Conservation (phyloP, 2,888 invertebrate species). For the Idaea dimidiata region DNA sequence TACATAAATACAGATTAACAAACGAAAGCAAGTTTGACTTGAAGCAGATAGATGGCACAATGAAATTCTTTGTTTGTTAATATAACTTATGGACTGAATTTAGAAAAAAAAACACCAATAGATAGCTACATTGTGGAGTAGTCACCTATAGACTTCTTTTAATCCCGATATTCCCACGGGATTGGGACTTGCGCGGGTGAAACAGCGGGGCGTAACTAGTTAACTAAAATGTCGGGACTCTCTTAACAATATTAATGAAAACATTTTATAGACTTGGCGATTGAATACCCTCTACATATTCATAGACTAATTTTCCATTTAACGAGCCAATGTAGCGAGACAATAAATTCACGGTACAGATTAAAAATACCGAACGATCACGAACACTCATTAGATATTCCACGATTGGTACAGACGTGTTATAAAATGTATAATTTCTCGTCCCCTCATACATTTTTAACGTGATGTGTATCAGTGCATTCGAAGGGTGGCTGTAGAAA, state of each 20-base stretch:
- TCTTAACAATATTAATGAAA: not conserved
- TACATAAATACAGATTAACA: too few relatives aligned
- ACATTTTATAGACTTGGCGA: not conserved
- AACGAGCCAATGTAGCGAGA: slow-evolving; percentile 3
- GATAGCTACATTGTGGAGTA: too few relatives aligned
- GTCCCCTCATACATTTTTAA: not conserved
- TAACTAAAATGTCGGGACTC: too few relatives aligned
- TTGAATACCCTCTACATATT: slow-evolving; percentile 5
- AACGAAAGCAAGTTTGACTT: too few relatives aligned
- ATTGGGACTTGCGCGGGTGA: too few relatives aligned
- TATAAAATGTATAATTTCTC: slow-evolving; percentile 1
- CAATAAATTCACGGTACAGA: not conserved
- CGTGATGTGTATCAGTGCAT: not conserved
- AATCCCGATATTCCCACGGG: too few relatives aligned
- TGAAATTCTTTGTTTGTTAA: too few relatives aligned
- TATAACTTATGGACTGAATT: too few relatives aligned
- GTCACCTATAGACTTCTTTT: too few relatives aligned
- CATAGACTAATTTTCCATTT: slow-evolving; percentile 7
- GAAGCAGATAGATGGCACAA: too few relatives aligned
- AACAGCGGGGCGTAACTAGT: too few relatives aligned
- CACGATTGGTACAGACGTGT: not conserved
- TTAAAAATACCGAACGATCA: not conserved
- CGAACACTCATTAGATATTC: not conserved
- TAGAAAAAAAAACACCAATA: too few relatives aligned
- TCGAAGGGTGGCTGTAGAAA: not conserved